Percentiles rank a stretch among this genome's conserved stretches.
Evolutionary conservation across 1,140 invertebrate species (phyloP).

Genomic region (Heterodera schachtii): DNA sequence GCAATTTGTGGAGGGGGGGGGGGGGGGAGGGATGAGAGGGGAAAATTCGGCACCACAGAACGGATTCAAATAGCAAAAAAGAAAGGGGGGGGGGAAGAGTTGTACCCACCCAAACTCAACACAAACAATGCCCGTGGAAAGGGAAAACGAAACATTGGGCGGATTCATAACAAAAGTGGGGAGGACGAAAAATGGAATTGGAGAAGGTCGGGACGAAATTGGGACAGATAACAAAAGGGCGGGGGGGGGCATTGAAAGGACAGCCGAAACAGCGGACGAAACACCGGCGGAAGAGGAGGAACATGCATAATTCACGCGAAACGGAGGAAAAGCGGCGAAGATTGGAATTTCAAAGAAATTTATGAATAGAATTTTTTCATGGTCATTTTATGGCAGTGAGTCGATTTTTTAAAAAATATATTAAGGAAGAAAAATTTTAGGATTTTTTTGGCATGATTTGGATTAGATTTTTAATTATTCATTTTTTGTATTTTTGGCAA

Average conservation of each 20-base stretch:
- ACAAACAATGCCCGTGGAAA: constrained; percentile 1
- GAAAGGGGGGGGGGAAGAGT: neutral
- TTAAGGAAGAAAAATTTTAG: too few species aligned
- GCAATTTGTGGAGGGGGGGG: neutral
- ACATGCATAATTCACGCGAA: constrained; percentile 4
- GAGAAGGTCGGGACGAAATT: neutral
- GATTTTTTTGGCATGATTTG: too few species aligned
- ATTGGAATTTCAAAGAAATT: too few species aligned
- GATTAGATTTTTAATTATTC: too few species aligned
- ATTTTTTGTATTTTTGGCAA: too few species aligned
- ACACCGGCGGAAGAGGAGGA: neutral
- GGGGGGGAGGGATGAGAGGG: neutral
- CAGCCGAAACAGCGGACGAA: neutral
- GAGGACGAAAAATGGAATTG: neutral
- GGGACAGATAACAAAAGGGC: neutral
- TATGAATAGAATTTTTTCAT: too few species aligned
- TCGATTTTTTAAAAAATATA: too few species aligned
- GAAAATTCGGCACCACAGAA: neutral
- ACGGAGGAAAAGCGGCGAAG: neutral
- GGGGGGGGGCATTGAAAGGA: too few species aligned
- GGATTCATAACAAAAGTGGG: too few species aligned
- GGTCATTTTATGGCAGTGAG: too few species aligned
- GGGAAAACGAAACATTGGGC: too few species aligned
- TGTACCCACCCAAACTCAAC: neutral
- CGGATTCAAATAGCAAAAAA: neutral